Conservation (phyloP, 2,113 vertebrate genomes). For the Tychaedon coryphoeus region DNA sequence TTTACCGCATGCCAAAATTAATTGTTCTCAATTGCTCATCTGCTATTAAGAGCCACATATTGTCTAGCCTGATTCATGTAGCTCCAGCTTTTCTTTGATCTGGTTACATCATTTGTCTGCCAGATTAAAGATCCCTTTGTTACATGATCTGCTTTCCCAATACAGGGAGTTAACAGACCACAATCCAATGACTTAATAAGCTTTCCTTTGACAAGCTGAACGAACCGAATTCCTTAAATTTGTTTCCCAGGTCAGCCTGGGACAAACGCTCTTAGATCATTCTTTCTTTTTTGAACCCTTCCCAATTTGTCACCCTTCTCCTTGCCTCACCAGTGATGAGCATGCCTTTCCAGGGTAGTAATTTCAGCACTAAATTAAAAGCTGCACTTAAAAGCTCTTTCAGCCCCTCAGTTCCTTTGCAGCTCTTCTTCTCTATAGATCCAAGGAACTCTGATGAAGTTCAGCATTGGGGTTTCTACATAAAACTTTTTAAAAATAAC, state of each 20-base stretch:
- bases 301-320: background rate
- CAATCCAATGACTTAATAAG: background rate
- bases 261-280: background rate
- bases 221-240: background rate
- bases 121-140: conserved; percentile 22
- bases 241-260: background rate
- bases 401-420: background rate
- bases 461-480: background rate
- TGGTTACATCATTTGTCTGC: background rate
- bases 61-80: background rate
- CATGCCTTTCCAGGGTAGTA: background rate
- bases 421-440: background rate
- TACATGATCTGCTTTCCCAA: conserved; percentile 12
- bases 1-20: background rate
- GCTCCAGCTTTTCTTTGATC: conserved; percentile 22
- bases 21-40: background rate
- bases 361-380: background rate
- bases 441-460: background rate
- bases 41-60: background rate
- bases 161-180: background rate
- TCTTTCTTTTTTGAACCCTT: background rate
- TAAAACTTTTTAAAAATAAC: background rate
- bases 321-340: background rate
- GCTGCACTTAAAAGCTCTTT: background rate
- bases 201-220: background rate